A percentile compares a stretch with the other conserved stretches of the same genome.
These are phyloP conservation scores for Andinoacara biseriatus DNA, from an alignment of 2,113 vertebrate genomes.

Conservation along the genomic window DNA sequence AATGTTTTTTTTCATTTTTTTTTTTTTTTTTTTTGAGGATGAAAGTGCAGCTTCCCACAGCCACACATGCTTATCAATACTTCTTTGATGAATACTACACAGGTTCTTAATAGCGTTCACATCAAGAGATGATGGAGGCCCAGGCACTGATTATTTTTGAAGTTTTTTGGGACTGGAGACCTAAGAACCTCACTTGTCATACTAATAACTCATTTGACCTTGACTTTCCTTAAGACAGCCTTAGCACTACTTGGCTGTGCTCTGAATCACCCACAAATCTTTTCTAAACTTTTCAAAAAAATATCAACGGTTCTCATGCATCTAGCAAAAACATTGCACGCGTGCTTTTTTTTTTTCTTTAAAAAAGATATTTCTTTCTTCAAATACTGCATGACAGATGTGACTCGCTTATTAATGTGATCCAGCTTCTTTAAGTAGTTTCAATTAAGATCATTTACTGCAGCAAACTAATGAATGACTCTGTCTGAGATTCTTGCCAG, in stretches of 20 bases:
- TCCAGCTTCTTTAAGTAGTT: neutral
- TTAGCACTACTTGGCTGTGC: neutral
- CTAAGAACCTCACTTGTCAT: neutral
- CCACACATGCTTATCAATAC: neutral
- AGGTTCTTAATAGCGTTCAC: neutral
- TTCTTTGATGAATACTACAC: neutral
- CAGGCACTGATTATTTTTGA: neutral
- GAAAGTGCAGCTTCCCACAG: neutral
- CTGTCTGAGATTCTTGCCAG: neutral
- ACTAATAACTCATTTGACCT: neutral
- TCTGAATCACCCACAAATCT: neutral
- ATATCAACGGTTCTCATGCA: neutral
- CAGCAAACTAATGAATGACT: neutral
- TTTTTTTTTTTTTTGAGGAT: neutral
- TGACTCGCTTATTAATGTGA: neutral
- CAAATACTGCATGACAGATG: neutral
- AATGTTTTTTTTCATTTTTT: neutral
- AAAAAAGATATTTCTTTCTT: neutral
- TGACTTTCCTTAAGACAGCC: neutral
- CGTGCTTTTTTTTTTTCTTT: neutral
- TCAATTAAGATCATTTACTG: neutral
- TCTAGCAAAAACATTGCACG: too few relatives aligned
- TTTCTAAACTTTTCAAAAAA: conserved; percentile 1
- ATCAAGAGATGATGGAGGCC: neutral
- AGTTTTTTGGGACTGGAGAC: neutral